Conservation (phyloP, 2,888 invertebrate species). For the Lomographa bimaculata region DNA sequence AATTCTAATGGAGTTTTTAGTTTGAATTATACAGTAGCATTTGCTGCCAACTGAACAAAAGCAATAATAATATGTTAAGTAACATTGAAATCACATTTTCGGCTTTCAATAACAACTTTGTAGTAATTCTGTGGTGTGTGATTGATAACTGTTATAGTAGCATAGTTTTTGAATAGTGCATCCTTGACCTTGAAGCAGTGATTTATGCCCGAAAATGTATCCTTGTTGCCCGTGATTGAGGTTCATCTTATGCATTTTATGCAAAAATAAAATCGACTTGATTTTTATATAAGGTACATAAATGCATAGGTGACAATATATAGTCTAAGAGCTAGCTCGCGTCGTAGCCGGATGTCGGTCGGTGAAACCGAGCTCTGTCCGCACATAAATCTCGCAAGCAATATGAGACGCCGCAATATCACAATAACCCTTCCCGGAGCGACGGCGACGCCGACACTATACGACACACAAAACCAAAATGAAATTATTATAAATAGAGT, state of each 20-base stretch:
- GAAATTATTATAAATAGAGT: constrained; percentile 49
- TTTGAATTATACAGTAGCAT: constrained; percentile 69
- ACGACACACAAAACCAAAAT: constrained; percentile 46
- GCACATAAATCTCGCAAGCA: constrained; percentile 71
- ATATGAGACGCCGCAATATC: constrained; percentile 73
- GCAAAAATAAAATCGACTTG: too few relatives aligned
- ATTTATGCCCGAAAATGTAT: too few relatives aligned
- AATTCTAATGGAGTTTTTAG: constrained; percentile 72
- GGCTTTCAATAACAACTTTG: constrained; percentile 12
- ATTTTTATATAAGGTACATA: too few relatives aligned
- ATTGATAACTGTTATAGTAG: too few relatives aligned
- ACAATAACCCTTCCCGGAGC: constrained; percentile 67
- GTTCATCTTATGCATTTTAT: too few relatives aligned
- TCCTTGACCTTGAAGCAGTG: too few relatives aligned
- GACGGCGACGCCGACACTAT: constrained; percentile 44
- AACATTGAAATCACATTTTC: constrained; percentile 17
- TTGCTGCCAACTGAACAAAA: constrained; percentile 61
- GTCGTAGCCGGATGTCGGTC: constrained; percentile 19
- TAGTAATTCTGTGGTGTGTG: too few relatives aligned
- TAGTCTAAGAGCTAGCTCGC: constrained; percentile 3
- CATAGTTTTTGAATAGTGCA: too few relatives aligned
- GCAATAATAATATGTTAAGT: constrained; percentile 26
- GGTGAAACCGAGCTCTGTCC: constrained; percentile 23
- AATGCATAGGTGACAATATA: too few relatives aligned
- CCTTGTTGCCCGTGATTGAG: too few relatives aligned